Evolutionary conservation across 2,888 invertebrate species (phyloP), one percentile per base, ranked within the genome.

Genomic region (Pachydiplax longipennis): DNA sequence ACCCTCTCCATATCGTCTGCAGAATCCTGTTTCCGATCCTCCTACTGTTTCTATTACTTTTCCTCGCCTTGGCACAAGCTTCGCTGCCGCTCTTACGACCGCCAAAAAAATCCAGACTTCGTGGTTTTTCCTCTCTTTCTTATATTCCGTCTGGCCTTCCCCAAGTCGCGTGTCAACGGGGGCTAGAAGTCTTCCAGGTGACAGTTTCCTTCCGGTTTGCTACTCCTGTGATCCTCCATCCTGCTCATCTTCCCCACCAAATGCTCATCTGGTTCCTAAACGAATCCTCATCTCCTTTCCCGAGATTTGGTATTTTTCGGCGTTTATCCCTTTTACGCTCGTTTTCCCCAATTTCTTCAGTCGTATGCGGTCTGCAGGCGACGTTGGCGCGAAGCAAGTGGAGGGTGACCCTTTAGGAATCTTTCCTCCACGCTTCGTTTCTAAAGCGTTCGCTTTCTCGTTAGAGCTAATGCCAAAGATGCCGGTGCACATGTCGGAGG

Each of bases 171-270:
- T 87, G 87, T 87, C 87, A 87, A 35, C 37, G 35, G 61, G 12
- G 35, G 12, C 18, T 58, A 87, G 87, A 40, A 61, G 87, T 87
- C 87, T 87, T 40, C 73, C n/a, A 58, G 87, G 87, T 65, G 87
- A 87, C 87, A 87, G 87, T 87, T 87, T 87, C 87, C 87, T 87
- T 87, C 87, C 87, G 87, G 87, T 87, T 61, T 61, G 37, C 87
- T 65, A 22, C 61, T 61, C 15, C 58, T 37, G 37, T 87, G 58
- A 65, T 65, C 73, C 12, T 65, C 65, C 65, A 22, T 22, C 22
- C 25, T 1, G 22, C 65, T 65, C n/a, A 1, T 73, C 73, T 73
- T 5, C 73, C 31, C 73, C 65, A 10, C 65, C n/a, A 48, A 48
- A 48, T 13, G 10, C n/a, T 65, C 65, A n/a, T 65, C 65, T 65